A percentile compares a stretch with the other conserved stretches of the same genome.
phyloP scores from a whole-genome alignment of 2,797 vertebrate genomes.

The Argya squamiceps region DNA sequence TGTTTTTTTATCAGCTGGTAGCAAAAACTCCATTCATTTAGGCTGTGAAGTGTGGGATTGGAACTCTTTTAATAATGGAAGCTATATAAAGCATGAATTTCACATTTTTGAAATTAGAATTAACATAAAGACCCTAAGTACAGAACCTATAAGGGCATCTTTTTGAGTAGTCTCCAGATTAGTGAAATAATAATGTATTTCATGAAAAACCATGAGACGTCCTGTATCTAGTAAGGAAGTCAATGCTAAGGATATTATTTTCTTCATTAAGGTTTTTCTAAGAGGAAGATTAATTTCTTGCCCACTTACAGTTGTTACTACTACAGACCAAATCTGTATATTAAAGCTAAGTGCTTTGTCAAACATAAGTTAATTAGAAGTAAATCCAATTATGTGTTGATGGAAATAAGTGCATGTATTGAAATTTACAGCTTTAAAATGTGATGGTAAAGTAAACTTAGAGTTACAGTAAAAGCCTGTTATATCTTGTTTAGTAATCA shows the following conservation, averaged over 20 bases:
- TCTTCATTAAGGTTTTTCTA: slow-evolving; percentile 27
- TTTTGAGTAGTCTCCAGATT: background rate
- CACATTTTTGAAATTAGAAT: background rate
- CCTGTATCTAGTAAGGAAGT: background rate
- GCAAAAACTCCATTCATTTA: background rate
- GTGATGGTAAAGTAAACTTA: slow-evolving; percentile 32
- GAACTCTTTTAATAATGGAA: slow-evolving; percentile 19
- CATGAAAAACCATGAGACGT: background rate
- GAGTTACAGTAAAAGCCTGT: slow-evolving; percentile 17
- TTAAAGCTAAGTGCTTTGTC: slow-evolving; percentile 64
- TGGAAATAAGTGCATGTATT: slow-evolving; percentile 35
- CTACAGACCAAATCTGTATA: slow-evolving; percentile 18
- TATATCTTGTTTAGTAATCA: slow-evolving; percentile 15
- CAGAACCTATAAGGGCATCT: background rate
- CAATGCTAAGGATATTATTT: background rate
- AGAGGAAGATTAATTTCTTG: slow-evolving; percentile 50
- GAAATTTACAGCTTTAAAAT: slow-evolving; percentile 61
- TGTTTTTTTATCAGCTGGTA: background rate
- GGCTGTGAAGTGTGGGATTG: background rate
- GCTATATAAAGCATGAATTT: background rate
- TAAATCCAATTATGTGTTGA: slow-evolving; percentile 60
- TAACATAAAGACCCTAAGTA: background rate
- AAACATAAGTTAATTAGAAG: slow-evolving; percentile 65
- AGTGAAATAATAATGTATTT: background rate
- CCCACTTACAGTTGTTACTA: slow-evolving; percentile 28